Evolutionary conservation across 2,113 vertebrate genomes (phyloP).

Genomic region (Lophura nycthemera): DNA sequence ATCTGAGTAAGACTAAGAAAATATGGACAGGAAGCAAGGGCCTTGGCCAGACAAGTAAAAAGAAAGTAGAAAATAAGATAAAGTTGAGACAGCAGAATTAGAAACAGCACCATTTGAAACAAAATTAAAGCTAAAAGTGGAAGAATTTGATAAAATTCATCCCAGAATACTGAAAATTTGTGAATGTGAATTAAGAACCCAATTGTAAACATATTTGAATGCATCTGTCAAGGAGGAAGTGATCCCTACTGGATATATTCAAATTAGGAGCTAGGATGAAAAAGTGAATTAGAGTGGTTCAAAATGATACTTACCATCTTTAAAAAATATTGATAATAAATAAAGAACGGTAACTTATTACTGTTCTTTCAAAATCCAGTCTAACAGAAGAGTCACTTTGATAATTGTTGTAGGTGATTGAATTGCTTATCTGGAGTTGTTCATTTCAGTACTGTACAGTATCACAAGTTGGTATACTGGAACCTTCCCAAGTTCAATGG

Average conservation of each 20-base stretch:
- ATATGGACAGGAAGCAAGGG: not conserved
- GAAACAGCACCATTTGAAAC: not conserved
- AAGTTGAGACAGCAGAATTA: not conserved
- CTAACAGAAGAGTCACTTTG: not conserved
- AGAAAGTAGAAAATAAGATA: not conserved
- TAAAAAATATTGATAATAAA: too few species aligned
- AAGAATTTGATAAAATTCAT: not conserved
- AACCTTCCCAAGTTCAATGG: not conserved
- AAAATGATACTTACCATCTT: not conserved
- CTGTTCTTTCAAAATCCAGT: not conserved
- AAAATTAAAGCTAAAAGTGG: not conserved
- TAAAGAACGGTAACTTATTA: not conserved
- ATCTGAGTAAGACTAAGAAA: not conserved
- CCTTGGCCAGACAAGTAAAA: not conserved
- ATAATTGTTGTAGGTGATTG: not conserved
- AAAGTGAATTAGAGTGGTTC: not conserved
- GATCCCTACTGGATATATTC: not conserved
- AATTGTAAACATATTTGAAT: not conserved
- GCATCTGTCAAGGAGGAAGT: not conserved
- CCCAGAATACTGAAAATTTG: not conserved
- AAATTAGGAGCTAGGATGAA: not conserved
- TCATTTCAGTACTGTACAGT: accelerated
- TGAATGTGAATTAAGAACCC: not conserved
- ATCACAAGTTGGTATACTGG: not conserved
- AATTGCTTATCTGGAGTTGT: not conserved